phyloP scores from a whole-genome alignment of 2,888 invertebrate species.

The Rhagonycha lutea region DNA sequence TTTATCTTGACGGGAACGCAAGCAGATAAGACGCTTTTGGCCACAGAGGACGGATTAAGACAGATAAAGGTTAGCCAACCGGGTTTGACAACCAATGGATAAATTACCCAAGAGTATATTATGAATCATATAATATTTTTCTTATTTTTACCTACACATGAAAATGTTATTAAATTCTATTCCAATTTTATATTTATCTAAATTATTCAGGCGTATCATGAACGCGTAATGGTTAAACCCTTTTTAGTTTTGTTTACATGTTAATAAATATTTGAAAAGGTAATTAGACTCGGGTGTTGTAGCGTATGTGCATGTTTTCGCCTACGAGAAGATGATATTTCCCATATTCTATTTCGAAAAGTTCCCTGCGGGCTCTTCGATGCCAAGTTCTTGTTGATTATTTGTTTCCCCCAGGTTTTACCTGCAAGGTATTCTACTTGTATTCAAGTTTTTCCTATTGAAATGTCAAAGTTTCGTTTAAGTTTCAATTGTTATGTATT shows the following conservation, averaged over 20 bases:
- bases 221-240: not conserved
- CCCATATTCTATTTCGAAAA: conserved; percentile 40
- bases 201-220: not conserved
- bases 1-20: conserved; percentile 46
- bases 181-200: not conserved
- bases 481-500: not conserved
- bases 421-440: conserved; percentile 24
- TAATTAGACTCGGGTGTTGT: not conserved
- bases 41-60: conserved; percentile 51
- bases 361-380: conserved; percentile 36
- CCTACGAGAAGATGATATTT: conserved; percentile 32
- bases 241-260: not conserved
- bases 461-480: conserved; percentile 2
- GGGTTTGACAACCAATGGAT: conserved; percentile 50
- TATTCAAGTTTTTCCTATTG: conserved; percentile 24
- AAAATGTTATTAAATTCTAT: not conserved
- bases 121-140: conserved; percentile 34
- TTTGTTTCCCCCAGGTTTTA: conserved; percentile 33
- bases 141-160: not conserved
- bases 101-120: conserved; percentile 44
- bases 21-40: conserved; percentile 46
- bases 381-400: conserved; percentile 39
- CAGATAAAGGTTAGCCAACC: conserved; percentile 50
- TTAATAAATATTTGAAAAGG: not conserved
- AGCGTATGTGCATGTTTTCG: conserved; percentile 15